phyloP scores from a whole-genome alignment of 1,140 invertebrate genomes.

The Rhyzopertha dominica region DNA sequence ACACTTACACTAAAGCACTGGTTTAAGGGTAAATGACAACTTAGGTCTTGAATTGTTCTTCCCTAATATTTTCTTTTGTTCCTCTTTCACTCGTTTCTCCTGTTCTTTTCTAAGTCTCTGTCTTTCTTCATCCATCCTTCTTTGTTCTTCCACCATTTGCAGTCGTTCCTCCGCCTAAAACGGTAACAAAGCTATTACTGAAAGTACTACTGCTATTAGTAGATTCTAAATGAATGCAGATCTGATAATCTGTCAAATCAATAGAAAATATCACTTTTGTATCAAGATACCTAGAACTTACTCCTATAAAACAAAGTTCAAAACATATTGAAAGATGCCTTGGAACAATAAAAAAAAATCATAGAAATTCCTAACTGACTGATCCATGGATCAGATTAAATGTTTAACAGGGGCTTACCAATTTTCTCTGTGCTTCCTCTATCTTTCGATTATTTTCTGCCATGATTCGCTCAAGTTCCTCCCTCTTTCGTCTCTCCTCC shows the following conservation, averaged over 20 bases:
- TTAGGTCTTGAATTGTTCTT: slow-evolving; percentile 96
- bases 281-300: no score
- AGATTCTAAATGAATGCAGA: not conserved
- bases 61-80: slow-evolving; percentile 94
- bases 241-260: no score
- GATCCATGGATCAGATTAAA: no score
- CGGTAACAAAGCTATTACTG: slow-evolving; percentile 17
- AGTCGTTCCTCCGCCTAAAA: slow-evolving; percentile 89
- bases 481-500: slow-evolving; percentile 89
- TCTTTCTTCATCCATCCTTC: slow-evolving; percentile 91
- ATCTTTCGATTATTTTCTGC: slow-evolving; percentile 97
- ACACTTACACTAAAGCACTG: slow-evolving; percentile 48
- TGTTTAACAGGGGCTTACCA: no score
- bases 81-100: slow-evolving; percentile 85
- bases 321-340: no score
- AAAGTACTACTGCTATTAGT: not conserved
- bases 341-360: no score
- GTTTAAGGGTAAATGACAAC: slow-evolving; percentile 86
- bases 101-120: slow-evolving; percentile 89
- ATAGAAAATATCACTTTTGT: no score
- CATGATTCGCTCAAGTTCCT: slow-evolving; percentile 93
- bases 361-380: no score
- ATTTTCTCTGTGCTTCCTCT: slow-evolving; percentile 92
- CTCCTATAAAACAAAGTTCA: no score
- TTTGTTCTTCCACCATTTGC: slow-evolving; percentile 93